These are phyloP conservation scores for Diadophis punctatus DNA, from an alignment of 2,113 vertebrate species.

Conservation along the genomic window DNA sequence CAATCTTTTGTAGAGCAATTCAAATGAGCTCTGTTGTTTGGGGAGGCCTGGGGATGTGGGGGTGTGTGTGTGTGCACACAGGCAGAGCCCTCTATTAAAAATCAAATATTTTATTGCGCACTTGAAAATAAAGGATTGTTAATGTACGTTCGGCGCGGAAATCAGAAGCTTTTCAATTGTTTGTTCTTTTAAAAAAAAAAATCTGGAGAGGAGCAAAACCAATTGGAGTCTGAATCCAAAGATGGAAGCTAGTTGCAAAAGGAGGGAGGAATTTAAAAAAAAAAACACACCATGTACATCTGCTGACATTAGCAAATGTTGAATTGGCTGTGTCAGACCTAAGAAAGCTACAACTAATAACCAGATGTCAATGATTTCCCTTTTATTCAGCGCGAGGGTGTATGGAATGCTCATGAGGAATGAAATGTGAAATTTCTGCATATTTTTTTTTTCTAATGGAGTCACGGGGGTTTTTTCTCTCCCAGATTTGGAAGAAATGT, in stretches of 20 bases:
- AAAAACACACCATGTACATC: background rate
- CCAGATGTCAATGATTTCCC: slow-evolving; percentile 58
- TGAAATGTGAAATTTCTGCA: slow-evolving; percentile 64
- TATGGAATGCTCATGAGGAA: slow-evolving; percentile 47
- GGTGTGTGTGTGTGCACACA: rapidly evolving
- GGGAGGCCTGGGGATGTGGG: background rate
- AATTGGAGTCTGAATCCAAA: background rate
- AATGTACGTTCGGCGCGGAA: background rate
- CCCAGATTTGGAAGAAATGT: slow-evolving; percentile 55
- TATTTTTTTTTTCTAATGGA: slow-evolving; percentile 53
- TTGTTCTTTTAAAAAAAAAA: background rate
- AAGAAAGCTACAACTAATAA: slow-evolving; percentile 48
- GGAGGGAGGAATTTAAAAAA: background rate
- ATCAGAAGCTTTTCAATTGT: background rate
- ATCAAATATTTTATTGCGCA: background rate
- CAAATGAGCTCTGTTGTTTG: background rate
- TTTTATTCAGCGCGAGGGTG: background rate
- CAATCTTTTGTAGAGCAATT: background rate
- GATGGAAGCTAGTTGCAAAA: background rate
- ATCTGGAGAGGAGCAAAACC: background rate
- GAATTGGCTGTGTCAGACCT: slow-evolving; percentile 34
- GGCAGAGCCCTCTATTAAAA: background rate
- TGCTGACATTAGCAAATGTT: slow-evolving; percentile 56
- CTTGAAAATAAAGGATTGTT: background rate
- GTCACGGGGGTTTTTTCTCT: slow-evolving; percentile 57